Evolutionary conservation across 2,113 vertebrate genomes (phyloP), one percentile per base, ranked within the genome.

Genomic region (Apaloderma vittatum): DNA sequence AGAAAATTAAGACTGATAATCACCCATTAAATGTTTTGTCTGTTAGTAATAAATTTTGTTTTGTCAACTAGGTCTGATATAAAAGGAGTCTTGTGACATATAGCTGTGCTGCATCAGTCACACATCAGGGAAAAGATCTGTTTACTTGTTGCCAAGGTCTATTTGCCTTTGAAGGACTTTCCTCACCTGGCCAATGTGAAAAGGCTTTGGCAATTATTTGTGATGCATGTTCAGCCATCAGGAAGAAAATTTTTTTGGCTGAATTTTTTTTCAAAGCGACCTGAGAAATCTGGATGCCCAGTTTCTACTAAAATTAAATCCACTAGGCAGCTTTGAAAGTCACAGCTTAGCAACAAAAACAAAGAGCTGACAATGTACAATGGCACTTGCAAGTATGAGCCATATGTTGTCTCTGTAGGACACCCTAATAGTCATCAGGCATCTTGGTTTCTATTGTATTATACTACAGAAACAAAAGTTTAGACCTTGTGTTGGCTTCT

Each of bases 291-390:
- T 84, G 40, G 30, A 83, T 86, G 15, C 55, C 57, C 17, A 55
- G 30, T 73, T 63, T 20, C 71, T 86, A 55, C 76, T 88, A 79
- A 94, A 96, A 96, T 85, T 85, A 86, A 90, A 72, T 88, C 46
- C 83, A 45, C 51, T 8, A 77, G 54, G 30, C 65, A 88, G 59
- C 19, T 93, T 88, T 95, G 71, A 92, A 88, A 83, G 22, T 71
- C 37, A 58, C 32, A 77, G 15, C 13, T 82, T 88, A 73, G 49
- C 20, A 68, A 62, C 24, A 81, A 72, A 94, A 94, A 6, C 45
- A 93, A 94, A 76, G 36, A 91, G 15, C 57, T 66, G 22, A 55
- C 3, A 15, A 67, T 55, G 61, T 26, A 59, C 57, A 76, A 74
- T 91, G 63, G 43, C 34, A 45, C 15, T 87, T 70, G 34, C 32